Base-by-base conservation (phyloP, 2,888 invertebrate genomes). In the Drosophila demipolita region DNA sequence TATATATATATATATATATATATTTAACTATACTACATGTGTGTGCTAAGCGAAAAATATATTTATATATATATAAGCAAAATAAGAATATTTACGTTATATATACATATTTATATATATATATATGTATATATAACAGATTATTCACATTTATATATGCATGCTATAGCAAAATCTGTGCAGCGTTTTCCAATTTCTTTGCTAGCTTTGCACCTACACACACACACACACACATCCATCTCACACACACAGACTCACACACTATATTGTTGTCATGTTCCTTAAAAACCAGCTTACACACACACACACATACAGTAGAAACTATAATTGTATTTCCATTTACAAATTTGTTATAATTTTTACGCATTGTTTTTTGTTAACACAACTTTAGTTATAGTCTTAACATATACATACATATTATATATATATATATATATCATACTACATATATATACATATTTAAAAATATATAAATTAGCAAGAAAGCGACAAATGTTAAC, bases 361-460 rank as follows among this genome's bases (percentile, higher is more conserved):
- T 73, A 88, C 66, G 83, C 63, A 81, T 82, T 78, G 79, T 78
- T 88, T 87, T 89, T 85, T 85, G 90, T 85, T 85, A 87, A 80
- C 81, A 82, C 83, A 75, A 81, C 74, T 62, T 75, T 77, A 87
- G 83, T 78, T 89, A 62, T 79, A 78, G 59, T 29, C 49, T 49
- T 26, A 50, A 73, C 40, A 62, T 45, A 35, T 54, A 66, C 32
- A 66, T 48, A 66, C 38, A 29, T 29, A 29, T 29, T 29, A 29
- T 29, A 29, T 29, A 29, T 29, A 5, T 29, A 26, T 45, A 60
- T 50, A 70, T 42, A 66, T 23, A 55, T 45, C n/a, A 66, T 35
- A 66, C 20, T 29, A 63, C 36, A 57, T 36, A 48, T 54, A 52
- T 40, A 54, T 17, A 62, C 38, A 58, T 40, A 62, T 38, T 50